These are phyloP conservation scores for Macropis europaea DNA, from an alignment of 2,888 invertebrate species.

Conservation along the genomic window DNA sequence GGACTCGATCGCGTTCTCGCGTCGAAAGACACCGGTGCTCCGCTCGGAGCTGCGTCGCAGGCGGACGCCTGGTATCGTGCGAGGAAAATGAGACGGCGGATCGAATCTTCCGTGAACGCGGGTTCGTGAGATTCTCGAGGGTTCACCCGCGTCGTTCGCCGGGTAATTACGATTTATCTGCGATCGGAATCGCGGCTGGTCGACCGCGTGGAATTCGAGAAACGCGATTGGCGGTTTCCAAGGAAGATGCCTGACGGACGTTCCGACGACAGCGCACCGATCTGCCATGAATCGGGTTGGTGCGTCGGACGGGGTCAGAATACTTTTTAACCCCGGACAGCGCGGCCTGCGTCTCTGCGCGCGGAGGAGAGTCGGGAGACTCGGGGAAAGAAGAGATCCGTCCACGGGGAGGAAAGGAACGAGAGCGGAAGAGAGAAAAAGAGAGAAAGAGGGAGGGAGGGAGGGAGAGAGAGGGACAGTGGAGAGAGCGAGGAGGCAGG, in stretches of 20 bases:
- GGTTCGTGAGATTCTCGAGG: not conserved
- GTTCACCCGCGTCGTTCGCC: not conserved
- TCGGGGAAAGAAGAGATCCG: slow-evolving; percentile 17
- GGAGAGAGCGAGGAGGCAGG: slow-evolving; percentile 28
- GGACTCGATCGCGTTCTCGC: not conserved
- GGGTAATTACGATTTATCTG: slow-evolving; percentile 33
- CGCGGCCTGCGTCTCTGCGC: slow-evolving; percentile 20
- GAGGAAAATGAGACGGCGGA: not conserved
- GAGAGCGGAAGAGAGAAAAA: not conserved
- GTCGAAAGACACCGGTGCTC: no score
- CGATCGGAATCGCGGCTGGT: slow-evolving; percentile 1
- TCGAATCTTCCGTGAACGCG: not conserved
- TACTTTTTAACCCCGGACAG: slow-evolving; percentile 50
- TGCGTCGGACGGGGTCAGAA: slow-evolving; percentile 34
- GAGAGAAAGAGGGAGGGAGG: not conserved
- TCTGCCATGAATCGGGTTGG: slow-evolving; percentile 19
- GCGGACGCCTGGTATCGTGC: not conserved
- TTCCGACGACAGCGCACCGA: slow-evolving; percentile 31
- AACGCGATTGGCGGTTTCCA: not conserved
- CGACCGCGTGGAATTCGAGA: slow-evolving; percentile 17
- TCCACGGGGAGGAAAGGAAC: not conserved
- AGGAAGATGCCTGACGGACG: slow-evolving; percentile 1
- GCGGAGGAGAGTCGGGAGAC: not conserved
- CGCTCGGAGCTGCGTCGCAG: not conserved
- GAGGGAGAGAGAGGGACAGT: slow-evolving; percentile 1